Base-by-base conservation (phyloP, 2,888 invertebrate species). In the Leptopilina drosophilae region DNA sequence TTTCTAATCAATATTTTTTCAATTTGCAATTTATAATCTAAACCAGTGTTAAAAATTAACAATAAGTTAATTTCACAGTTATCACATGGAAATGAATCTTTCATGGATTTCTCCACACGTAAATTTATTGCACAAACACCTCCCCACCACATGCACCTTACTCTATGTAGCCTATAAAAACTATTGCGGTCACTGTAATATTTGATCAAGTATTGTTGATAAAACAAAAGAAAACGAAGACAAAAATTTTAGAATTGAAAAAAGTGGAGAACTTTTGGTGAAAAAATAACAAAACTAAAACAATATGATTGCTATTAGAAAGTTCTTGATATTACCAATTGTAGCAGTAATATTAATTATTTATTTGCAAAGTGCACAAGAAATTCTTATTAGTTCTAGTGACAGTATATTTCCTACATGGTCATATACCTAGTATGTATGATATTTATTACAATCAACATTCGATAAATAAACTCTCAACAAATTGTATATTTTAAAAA, bases 141-240 rank as follows among this genome's bases (percentile, higher is more conserved):
- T 73, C 53, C 73, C 73, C 73, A n/a, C 73, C n/a, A 33, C 20
- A 56, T 33, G 53, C 42, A 42, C 33, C 33, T 33, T 33, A 33
- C 73, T 33, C 73, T 33, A 33, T 33, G 53, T 8, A 42, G 26
- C 49, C 53, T 73, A 73, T 73, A 73, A 73, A 42, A 73, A 56
- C 56, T 56, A 11, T 8, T 33, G 73, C 11, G 53, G 26, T 56
- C 26, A 20, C n/a, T 53, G 73, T 73, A 73, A 73, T 73, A 73
- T 49, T 20, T 56, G 20, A 73, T 73, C 53, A 73, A 73, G 56
- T 49, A 73, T 73, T 73, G 56, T 73, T 33, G 56, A 73, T 14
- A 53, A 33, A 56, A 14, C 42, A 49, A 49, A 49, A 14, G 49
- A 73, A 73, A 46, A 73, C 14, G 69, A 26, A 3, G 12, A 49